Evolutionary conservation across 2,888 invertebrate genomes (phyloP), one percentile per base, ranked within the genome.

Genomic region (Dynastes hyllus): DNA sequence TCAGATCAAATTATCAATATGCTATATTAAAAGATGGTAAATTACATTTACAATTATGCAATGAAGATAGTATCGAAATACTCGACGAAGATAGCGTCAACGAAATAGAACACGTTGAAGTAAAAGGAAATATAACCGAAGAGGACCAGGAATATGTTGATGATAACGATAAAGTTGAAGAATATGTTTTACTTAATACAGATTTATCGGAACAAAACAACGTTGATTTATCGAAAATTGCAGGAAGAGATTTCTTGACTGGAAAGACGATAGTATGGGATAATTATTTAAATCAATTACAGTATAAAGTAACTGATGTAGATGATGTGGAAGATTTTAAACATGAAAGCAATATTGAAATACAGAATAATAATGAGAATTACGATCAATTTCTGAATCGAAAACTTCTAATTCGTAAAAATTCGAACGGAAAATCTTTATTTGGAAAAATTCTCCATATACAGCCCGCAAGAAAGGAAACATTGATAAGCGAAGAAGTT

Each of bases 11-110:
- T 27, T 81, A 81, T 55, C 83, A 83, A 13, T 84, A 82, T 58
- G 84, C 84, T 0, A 80, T 84, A 16, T 78, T 84, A 32, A 83
- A 81, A 81, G 82, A 84, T 37, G 84, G 84, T 0, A 83, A 84
- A 71, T 76, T 84, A 29, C 82, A 83, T 66, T 77, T 84, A 16
- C 80, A 81, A 77, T 73, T 82, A 27, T 65, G 80, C 11, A 79
- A 81, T 27, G 37, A 40, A 13, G 76, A 80, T n/a, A 61, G 71
- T 16, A 55, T 80, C 27, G 75, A 80, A 71, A 58, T 76, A 45
- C 65, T 77, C 40, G 78, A 79, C 27, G 70, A 77, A 13, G 53
- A 16, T 45, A 51, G 50, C 11, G 29, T 51, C 2, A 67, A 76
- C 22, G 11, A 55, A 16, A 22, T 50, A 11, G 37, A 79, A 58